Base-by-base conservation (phyloP, 2,113 vertebrate genomes). In the Mormyrus lacerda region DNA sequence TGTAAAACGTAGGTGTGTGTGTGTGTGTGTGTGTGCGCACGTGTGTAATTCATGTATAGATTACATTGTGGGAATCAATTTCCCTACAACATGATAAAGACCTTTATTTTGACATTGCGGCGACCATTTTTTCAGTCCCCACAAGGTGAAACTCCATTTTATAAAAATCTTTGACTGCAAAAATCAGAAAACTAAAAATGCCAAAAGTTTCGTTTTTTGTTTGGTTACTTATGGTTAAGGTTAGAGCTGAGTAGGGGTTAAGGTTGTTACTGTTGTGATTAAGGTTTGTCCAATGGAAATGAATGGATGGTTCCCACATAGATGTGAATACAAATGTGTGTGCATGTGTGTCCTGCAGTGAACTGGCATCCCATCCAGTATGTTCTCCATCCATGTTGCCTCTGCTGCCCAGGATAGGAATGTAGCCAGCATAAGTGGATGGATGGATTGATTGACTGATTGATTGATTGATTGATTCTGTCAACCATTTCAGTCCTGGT, bases 321-420 rank as follows among this genome's bases (percentile, higher is more conserved):
- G 61, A 84, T 87, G 88, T 92, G 91, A 88, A 90, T 93, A 91
- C 15, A 39, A 90, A 86, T 92, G 55, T 76, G 2, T 88, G 51
- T 90, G 88, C 47, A 73, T 89, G 83, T 89, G 45, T 48, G 69
- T 61, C 55, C 24, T 61, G 55, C 55, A 9, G 55, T 61, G 55
- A 24, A n/a, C 55, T 61, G 55, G 55, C 21, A 61, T 61, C 21
- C 21, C 55, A 9, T 58, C 55, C 55, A 58, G 21, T 21, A 6
- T 58, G 55, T 58, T 9, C 2, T 8, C 9, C 58, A 65, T 24
- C 58, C 24, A 65, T 65, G 58, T 11, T 27, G 9, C 61, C n/a
- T 65, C n/a, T 11, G 27, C 61, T 69, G 61, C 27, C 61, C 61
- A 31, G n/a, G 27, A 69, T n/a, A n/a, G 24, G 55, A 24, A 61